Conservation (phyloP, 2,113 vertebrate species). For the Lasiurus cinereus region DNA sequence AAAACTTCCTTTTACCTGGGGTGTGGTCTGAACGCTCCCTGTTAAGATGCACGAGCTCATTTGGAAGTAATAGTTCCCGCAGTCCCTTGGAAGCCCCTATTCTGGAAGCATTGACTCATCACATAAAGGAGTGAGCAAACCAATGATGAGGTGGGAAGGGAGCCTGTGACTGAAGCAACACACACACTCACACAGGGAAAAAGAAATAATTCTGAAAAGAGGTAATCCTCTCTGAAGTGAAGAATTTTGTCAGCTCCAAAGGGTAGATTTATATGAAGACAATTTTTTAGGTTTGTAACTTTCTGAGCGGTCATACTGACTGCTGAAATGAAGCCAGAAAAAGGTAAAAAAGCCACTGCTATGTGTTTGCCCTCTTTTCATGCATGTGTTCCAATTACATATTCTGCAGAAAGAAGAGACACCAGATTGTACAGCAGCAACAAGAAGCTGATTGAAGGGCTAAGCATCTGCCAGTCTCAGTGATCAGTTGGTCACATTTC, state of each 20-base stretch:
- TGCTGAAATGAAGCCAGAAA: slow-evolving; percentile 56
- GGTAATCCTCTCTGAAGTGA: slow-evolving; percentile 56
- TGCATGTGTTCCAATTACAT: slow-evolving; percentile 53
- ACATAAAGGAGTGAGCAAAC: slow-evolving; percentile 73
- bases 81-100: slow-evolving; percentile 79
- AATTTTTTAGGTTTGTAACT: slow-evolving; percentile 64
- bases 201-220: slow-evolving; percentile 75
- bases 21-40: slow-evolving; percentile 78
- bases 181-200: slow-evolving; percentile 50
- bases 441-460: slow-evolving; percentile 41
- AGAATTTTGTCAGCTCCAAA: slow-evolving; percentile 53
- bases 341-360: slow-evolving; percentile 5
- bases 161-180: slow-evolving; percentile 78
- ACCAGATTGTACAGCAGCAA: slow-evolving; percentile 58
- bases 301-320: slow-evolving; percentile 44
- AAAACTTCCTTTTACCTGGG: slow-evolving; percentile 82
- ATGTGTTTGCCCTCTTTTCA: slow-evolving; percentile 37
- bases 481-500: slow-evolving; percentile 42
- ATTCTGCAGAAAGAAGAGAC: slow-evolving; percentile 54
- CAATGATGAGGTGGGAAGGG: slow-evolving; percentile 80
- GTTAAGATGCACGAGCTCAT: slow-evolving; percentile 80
- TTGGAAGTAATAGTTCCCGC: slow-evolving; percentile 76
- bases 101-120: slow-evolving; percentile 81
- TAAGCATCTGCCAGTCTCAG: slow-evolving; percentile 57
- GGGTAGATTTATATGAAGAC: slow-evolving; percentile 54